Base-by-base conservation (phyloP, 2,888 invertebrate genomes). In the Alloplasta piceator region DNA sequence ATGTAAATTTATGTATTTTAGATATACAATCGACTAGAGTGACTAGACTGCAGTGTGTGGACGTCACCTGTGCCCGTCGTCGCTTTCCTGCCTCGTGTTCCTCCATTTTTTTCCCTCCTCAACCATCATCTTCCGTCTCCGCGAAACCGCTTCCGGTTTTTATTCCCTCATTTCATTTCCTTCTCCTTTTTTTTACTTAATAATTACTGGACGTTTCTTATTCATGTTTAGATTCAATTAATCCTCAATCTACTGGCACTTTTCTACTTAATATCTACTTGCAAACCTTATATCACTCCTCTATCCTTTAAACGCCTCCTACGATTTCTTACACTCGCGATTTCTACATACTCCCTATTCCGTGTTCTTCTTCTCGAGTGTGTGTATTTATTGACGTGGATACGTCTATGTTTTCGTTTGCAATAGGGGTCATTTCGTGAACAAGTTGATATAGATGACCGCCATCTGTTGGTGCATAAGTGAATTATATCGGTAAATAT, bases 141-240 rank as follows among this genome's bases (percentile, higher is more conserved):
- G 82, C 41, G 14, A 39, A 86, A 82, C 9, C 43, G 41, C n/a
- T n/a, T n/a, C n/a, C n/a, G 41, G 52, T 81, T 39, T 68, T 61
- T 64, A 48, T 38, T 6, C 16, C 55, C 55, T 77, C 74, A 56
- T 63, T 68, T 63, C 14, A 68, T n/a, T n/a, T n/a, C n/a, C n/a
- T n/a, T n/a, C n/a, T n/a, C n/a, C 60, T 78, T 67, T 79, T 75
- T 73, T 61, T 79, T 86, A 87, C 91, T 91, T 92, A 92, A 91
- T 77, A 89, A 87, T 92, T 92, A 92, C 88, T 92, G 92, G 92
- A 92, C 92, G 92, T 92, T 91, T 92, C 88, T 89, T 86, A 83
- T 80, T 80, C 83, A 77, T 75, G 68, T 82, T 75, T 86, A 86
- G 84, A 82, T 82, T 88, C 79, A 88, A 87, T 90, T 87, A 89